Evolutionary conservation across 1,140 invertebrate genomes (phyloP).

Genomic region (Archivesica marissinica): DNA sequence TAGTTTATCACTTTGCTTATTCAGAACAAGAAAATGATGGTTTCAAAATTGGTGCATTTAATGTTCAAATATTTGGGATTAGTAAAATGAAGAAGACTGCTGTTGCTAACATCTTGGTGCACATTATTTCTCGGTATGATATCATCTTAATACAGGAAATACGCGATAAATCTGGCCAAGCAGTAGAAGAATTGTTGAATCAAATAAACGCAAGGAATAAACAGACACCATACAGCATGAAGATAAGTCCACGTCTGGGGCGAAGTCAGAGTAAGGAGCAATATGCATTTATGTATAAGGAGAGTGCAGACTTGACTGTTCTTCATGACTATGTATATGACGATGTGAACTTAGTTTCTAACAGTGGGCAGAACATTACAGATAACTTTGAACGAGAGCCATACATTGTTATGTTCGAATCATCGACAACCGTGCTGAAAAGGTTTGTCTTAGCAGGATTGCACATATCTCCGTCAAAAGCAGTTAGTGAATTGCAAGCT

Average conservation of each 20-base stretch:
- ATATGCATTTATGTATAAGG: slow-evolving; percentile 75
- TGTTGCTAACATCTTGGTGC: slow-evolving; percentile 59
- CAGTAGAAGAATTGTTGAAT: slow-evolving; percentile 51
- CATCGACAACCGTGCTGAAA: neutral
- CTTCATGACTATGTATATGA: neutral
- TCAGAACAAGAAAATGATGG: too few relatives aligned
- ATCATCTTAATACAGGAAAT: slow-evolving; percentile 76
- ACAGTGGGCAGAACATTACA: neutral
- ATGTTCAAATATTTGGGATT: slow-evolving; percentile 71
- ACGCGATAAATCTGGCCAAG: slow-evolving; percentile 61
- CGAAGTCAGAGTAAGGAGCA: slow-evolving; percentile 74
- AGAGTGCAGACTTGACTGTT: neutral
- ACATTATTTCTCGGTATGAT: slow-evolving; percentile 76
- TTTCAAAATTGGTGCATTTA: slow-evolving; percentile 71
- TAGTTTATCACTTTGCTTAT: too few relatives aligned
- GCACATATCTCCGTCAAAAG: slow-evolving; percentile 48
- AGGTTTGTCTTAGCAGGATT: slow-evolving; percentile 59
- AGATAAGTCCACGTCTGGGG: slow-evolving; percentile 72
- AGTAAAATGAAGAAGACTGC: slow-evolving; percentile 63
- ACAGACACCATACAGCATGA: slow-evolving; percentile 25
- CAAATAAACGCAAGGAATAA: neutral
- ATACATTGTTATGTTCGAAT: slow-evolving; percentile 1
- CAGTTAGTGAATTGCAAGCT: slow-evolving; percentile 57
- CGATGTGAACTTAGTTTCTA: neutral
- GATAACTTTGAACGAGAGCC: slow-evolving; percentile 35